Conservation (phyloP, 2,797 vertebrate genomes). For the Typhlichthys eigenmanni region DNA sequence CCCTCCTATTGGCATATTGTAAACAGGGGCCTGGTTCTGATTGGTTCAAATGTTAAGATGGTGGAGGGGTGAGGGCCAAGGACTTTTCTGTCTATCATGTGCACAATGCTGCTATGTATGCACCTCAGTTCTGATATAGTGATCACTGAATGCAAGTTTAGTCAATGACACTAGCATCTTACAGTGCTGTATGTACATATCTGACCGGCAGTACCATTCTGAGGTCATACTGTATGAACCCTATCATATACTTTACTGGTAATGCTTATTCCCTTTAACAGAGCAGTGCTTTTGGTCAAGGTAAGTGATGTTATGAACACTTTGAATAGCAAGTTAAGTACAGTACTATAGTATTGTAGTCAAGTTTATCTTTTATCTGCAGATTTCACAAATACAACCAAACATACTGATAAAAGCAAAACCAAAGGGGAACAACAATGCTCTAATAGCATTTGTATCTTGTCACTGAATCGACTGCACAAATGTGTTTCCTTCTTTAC, state of each 20-base stretch:
- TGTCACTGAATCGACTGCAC: not conserved
- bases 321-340: not conserved
- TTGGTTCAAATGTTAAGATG: conserved; percentile 17
- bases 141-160: conserved; percentile 64
- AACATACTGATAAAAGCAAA: not conserved
- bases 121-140: conserved; percentile 56
- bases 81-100: conserved; percentile 71
- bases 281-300: conserved; percentile 52
- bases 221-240: conserved; percentile 30
- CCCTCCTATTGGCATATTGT: conserved; percentile 47
- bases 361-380: not conserved
- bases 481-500: no score
- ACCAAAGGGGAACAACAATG: not conserved
- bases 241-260: conserved; percentile 33
- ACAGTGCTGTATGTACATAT: conserved; percentile 25
- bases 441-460: not conserved
- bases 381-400: not conserved
- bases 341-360: not conserved
- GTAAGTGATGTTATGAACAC: conserved; percentile 55
- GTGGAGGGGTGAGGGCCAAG: conserved; percentile 33
- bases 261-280: conserved; percentile 57
- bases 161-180: conserved; percentile 52
- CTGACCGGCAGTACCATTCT: conserved; percentile 30
- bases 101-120: conserved; percentile 67
- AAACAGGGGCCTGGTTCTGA: conserved; percentile 25